Conservation (phyloP, 2,888 invertebrate genomes). For the Xanthorhoe spadicearia region DNA sequence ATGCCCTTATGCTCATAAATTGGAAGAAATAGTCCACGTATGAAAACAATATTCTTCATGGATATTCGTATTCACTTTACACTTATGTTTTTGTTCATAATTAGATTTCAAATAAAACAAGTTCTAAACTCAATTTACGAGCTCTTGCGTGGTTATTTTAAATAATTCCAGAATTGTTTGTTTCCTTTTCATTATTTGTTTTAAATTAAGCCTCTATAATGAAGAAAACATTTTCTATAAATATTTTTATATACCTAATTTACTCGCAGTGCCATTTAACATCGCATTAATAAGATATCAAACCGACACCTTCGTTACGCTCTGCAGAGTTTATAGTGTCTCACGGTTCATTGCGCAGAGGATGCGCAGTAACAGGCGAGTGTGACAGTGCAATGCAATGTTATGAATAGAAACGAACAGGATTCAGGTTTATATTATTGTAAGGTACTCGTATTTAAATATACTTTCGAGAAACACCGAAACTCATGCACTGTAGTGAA, state of each 20-base stretch:
- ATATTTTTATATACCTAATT: too few species aligned
- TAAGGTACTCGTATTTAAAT: too few species aligned
- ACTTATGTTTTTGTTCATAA: not conserved
- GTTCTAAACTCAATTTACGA: not conserved
- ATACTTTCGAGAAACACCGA: too few species aligned
- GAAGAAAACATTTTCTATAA: not conserved
- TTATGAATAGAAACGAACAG: too few species aligned
- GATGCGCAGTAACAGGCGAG: not conserved
- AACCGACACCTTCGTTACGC: conserved; percentile 3
- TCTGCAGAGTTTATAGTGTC: not conserved
- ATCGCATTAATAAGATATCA: not conserved
- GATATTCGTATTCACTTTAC: conserved; percentile 3
- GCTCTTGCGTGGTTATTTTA: not conserved
- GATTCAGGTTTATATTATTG: too few species aligned
- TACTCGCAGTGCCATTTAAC: not conserved
- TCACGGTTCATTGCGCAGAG: conserved; percentile 1
- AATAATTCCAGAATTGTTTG: not conserved
- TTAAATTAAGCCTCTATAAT: not conserved
- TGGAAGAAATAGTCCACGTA: conserved; percentile 39
- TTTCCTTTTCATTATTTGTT: too few species aligned
- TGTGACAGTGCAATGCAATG: too few species aligned
- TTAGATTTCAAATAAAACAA: not conserved
- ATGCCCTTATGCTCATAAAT: conserved; percentile 49
- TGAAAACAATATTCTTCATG: conserved; percentile 11
- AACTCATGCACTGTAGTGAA: too few species aligned